These are phyloP conservation scores for Steromphala cineraria DNA, from an alignment of 2,888 invertebrate species.

Conservation along the genomic window DNA sequence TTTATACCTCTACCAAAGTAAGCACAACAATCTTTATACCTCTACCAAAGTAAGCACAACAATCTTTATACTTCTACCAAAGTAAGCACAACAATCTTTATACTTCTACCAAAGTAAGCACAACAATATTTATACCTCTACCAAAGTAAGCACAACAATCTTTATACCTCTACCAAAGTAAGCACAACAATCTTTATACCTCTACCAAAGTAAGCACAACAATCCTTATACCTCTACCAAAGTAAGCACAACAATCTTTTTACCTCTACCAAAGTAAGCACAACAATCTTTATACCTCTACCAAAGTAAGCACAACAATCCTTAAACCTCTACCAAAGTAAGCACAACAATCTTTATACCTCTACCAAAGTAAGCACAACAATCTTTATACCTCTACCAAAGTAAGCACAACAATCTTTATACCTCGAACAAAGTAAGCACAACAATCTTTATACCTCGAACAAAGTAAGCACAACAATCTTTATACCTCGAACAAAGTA, in stretches of 20 bases:
- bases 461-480: constrained; percentile 92
- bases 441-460: constrained; percentile 89
- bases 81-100: constrained; percentile 90
- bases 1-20: constrained; percentile 92
- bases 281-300: constrained; percentile 89
- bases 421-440: constrained; percentile 93
- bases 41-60: constrained; percentile 92
- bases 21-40: constrained; percentile 91
- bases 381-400: constrained; percentile 90
- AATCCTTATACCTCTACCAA: constrained; percentile 90
- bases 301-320: constrained; percentile 92
- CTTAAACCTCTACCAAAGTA: constrained; percentile 92
- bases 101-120: constrained; percentile 93
- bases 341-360: constrained; percentile 91
- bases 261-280: constrained; percentile 93
- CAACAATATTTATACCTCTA: constrained; percentile 89
- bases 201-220: constrained; percentile 92
- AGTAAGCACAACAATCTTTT: constrained; percentile 90
- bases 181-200: constrained; percentile 91
- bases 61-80: constrained; percentile 90
- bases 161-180: constrained; percentile 92
- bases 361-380: constrained; percentile 92
- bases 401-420: constrained; percentile 90
- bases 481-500: constrained; percentile 92
- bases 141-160: constrained; percentile 92